Evolutionary conservation across 2,113 vertebrate genomes (phyloP), one percentile per base, ranked within the genome.

Genomic region (Empidonax alnorum): DNA sequence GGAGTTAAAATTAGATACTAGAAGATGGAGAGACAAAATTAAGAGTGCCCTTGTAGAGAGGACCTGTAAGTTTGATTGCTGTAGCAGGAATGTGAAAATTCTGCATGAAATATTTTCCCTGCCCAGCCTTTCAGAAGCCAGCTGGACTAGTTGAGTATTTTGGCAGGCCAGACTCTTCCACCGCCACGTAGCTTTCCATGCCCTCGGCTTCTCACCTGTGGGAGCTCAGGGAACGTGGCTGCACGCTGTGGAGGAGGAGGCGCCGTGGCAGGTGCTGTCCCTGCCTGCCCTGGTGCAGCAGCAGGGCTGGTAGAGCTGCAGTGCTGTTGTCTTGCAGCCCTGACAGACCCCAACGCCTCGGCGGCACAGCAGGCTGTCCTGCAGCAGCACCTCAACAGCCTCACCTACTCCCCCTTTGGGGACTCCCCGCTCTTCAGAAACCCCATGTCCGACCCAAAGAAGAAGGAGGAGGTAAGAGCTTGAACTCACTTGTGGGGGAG

Each of bases 351-450:
- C 7, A 98, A 96, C 1, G 98, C 98, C 3, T 97, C 98, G 1
- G 99, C 99, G 2, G 98, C 99, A 37, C 99, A 99, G 91, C 99
- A 99, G 61, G 98, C 98, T 0, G 95, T 99, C 72, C 98, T 99
- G 0, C 99, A 99, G 92, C 99, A 99, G 97, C 99, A 99, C 76
- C 98, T 99, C 93, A 99, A 98, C 9, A 98, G 98, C 50, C 93
- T 99, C 91, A 98, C 98, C 3, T 99, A 99, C 58, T 99, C 99
- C 0, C 99, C 99, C 3, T 99, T 99, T 12, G 99, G 99, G 84
- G 99, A 99, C 89, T 99, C 99, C 0, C 99, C 99, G 0, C 98
- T 99, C 18, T 99, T 99, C 97, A 98, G 99, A 61, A 99, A 99
- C 96, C 98, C 99, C 12, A 98, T 99, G 95, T 98, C 99, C 7